Conservation (phyloP, 2,888 invertebrate species). For the Lasioglossum oenotherae region DNA sequence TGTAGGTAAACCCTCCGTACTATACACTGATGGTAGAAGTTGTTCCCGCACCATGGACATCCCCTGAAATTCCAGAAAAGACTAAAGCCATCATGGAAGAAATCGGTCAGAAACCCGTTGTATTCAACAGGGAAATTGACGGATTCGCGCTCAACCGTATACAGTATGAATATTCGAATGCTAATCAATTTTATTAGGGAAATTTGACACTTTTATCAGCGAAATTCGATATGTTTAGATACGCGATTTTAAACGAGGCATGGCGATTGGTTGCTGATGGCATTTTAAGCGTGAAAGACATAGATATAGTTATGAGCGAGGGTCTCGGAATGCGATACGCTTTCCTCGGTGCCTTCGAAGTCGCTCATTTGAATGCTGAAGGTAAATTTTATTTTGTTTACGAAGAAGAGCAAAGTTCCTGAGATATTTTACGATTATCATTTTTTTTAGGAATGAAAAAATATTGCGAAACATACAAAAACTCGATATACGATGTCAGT, state of each 20-base stretch:
- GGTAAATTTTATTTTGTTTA: slow-evolving; percentile 84
- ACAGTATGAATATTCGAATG: slow-evolving; percentile 87
- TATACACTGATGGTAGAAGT: slow-evolving; percentile 97
- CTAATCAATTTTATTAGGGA: too few species aligned
- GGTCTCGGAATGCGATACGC: slow-evolving; percentile 98
- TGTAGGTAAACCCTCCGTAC: slow-evolving; percentile 96
- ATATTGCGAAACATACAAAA: slow-evolving; percentile 87
- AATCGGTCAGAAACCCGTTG: slow-evolving; percentile 96
- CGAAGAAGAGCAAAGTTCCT: neutral
- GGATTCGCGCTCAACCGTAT: slow-evolving; percentile 98
- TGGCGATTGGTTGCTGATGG: slow-evolving; percentile 95
- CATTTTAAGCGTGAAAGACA: slow-evolving; percentile 93
- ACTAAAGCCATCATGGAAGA: slow-evolving; percentile 92
- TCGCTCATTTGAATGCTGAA: slow-evolving; percentile 97
- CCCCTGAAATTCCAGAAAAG: slow-evolving; percentile 89
- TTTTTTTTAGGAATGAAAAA: slow-evolving; percentile 86
- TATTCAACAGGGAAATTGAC: slow-evolving; percentile 93
- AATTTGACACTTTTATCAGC: neutral
- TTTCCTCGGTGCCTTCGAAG: slow-evolving; percentile 97
- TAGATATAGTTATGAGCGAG: slow-evolving; percentile 97
- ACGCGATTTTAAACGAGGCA: slow-evolving; percentile 96
- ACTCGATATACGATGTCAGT: slow-evolving; percentile 88
- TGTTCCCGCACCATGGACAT: slow-evolving; percentile 97
- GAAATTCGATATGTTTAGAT: slow-evolving; percentile 85
- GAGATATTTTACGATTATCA: slow-evolving; percentile 7